Percentiles rank a stretch among this genome's conserved stretches.
Conservation (phyloP, 2,888 invertebrate genomes). For the Poecilobothrus nobilitatus region DNA sequence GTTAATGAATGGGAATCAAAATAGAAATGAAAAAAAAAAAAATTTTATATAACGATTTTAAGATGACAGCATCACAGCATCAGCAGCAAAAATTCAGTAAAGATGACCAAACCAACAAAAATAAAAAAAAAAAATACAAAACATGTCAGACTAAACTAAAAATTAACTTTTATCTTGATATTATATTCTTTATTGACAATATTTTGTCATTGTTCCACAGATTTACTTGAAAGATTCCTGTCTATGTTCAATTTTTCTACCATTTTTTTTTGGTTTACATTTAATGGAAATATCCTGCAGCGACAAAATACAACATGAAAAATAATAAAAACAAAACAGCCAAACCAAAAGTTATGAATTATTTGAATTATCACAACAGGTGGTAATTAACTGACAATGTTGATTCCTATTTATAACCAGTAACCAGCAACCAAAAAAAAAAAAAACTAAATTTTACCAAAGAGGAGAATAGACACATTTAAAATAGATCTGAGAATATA, state of each 20-base stretch:
- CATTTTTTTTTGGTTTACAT: too few species aligned
- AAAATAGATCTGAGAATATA: too few species aligned
- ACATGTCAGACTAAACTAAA: too few species aligned
- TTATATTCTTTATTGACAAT: background rate
- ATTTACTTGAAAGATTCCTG: background rate
- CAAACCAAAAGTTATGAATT: background rate
- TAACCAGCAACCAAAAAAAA: too few species aligned
- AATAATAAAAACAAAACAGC: too few species aligned
- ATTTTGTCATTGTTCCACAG: slow-evolving; percentile 1
- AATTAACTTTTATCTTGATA: too few species aligned
- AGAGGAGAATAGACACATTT: too few species aligned
- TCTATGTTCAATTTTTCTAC: background rate
- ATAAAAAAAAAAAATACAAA: background rate
- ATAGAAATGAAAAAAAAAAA: too few species aligned
- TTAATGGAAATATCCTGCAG: background rate
- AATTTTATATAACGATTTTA: too few species aligned
- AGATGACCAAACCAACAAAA: background rate
- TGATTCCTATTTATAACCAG: background rate
- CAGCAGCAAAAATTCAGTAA: background rate
- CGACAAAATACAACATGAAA: background rate
- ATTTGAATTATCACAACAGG: slow-evolving; percentile 3
- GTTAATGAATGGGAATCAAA: background rate
- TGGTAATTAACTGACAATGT: slow-evolving; percentile 1
- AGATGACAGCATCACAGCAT: too few species aligned
- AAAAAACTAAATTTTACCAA: too few species aligned